Evolutionary conservation across 2,888 invertebrate species (phyloP).

Genomic region (Endomychus coccineus): DNA sequence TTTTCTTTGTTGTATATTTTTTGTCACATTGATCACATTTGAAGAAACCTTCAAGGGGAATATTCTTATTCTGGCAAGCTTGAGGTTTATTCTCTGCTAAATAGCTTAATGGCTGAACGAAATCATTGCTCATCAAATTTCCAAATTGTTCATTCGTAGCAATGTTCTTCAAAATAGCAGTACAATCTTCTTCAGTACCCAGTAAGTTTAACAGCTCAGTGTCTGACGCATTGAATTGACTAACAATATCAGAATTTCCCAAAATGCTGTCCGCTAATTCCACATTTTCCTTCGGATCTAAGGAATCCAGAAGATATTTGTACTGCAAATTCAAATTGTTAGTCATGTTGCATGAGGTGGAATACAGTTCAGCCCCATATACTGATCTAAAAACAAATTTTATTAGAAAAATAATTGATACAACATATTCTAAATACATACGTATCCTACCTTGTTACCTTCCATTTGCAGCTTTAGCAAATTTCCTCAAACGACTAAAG

Average conservation of each 20-base stretch:
- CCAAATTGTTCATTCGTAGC: constrained; percentile 38
- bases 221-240: constrained; percentile 36
- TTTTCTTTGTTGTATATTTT: constrained; percentile 34
- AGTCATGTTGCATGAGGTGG: constrained; percentile 24
- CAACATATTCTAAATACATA: too few species aligned
- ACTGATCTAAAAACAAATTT: constrained; percentile 30
- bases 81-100: constrained; percentile 20
- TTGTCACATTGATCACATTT: constrained; percentile 37
- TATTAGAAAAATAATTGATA: too few species aligned
- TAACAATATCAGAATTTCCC: not conserved
- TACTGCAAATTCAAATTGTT: constrained; percentile 20
- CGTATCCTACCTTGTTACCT: too few species aligned
- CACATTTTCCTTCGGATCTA: constrained; percentile 27
- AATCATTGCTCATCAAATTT: constrained; percentile 32
- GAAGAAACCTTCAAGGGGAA: constrained; percentile 17
- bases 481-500: too few species aligned
- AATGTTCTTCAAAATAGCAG: constrained; percentile 38
- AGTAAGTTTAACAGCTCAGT: constrained; percentile 37
- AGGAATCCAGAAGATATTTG: constrained; percentile 31
- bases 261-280: constrained; percentile 20
- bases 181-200: constrained; percentile 38
- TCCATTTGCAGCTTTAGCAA: too few species aligned
- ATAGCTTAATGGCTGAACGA: constrained; percentile 22
- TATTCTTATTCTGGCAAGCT: constrained; percentile 1
- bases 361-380: constrained; percentile 29